A percentile compares a stretch with the other conserved stretches of the same genome.
Conservation (phyloP, 2,797 vertebrate genomes). For the Varecia variegata region DNA sequence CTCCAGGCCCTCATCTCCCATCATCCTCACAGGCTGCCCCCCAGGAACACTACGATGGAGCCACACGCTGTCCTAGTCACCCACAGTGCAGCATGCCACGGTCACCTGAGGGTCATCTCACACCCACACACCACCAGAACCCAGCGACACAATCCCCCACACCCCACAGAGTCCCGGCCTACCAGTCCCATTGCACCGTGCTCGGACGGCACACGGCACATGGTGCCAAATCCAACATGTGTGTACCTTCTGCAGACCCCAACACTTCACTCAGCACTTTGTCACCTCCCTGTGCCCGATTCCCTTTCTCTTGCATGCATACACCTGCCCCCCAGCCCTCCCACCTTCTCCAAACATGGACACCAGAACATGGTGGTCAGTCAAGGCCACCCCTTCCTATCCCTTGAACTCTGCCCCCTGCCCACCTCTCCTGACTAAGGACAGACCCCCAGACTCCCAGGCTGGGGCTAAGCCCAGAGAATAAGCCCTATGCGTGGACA, state of each 20-base stretch:
- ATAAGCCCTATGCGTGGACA: neutral
- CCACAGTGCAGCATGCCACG: neutral
- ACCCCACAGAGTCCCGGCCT: neutral
- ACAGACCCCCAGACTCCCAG: neutral
- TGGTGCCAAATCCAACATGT: rapidly evolving
- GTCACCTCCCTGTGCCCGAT: neutral
- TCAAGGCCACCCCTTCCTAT: neutral
- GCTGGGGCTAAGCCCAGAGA: neutral
- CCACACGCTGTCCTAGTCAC: neutral
- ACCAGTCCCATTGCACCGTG: rapidly evolving
- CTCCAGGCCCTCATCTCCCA: neutral
- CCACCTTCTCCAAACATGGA: neutral
- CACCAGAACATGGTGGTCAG: neutral
- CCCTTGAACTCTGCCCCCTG: neutral
- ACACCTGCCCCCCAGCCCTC: neutral
- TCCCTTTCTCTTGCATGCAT: neutral
- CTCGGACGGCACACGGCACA: rapidly evolving
- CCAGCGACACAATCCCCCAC: neutral
- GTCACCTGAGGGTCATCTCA: neutral
- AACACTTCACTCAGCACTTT: rapidly evolving
- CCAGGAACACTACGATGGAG: neutral
- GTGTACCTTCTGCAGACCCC: rapidly evolving
- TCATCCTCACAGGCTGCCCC: neutral
- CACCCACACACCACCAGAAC: neutral
- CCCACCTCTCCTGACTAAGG: neutral